Evolutionary conservation across 2,888 invertebrate species (phyloP).

Genomic region (Lasius fuliginosus): DNA sequence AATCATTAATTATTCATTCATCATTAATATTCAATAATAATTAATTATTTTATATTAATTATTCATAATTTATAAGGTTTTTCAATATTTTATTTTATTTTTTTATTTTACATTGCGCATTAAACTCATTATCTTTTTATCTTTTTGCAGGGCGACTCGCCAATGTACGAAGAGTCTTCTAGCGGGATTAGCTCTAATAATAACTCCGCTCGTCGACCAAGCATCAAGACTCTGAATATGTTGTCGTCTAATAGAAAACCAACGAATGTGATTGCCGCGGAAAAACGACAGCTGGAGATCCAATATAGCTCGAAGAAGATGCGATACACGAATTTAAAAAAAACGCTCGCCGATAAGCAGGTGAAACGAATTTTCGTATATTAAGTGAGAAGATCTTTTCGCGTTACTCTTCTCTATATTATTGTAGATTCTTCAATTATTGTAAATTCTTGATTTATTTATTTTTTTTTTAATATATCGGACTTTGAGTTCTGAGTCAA

Average conservation of each 20-base stretch:
- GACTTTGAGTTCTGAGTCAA: not conserved
- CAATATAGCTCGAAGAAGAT: slow-evolving; percentile 77
- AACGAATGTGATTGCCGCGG: slow-evolving; percentile 19
- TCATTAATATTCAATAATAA: slow-evolving; percentile 12
- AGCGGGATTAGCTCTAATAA: slow-evolving; percentile 60
- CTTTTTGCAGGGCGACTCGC: slow-evolving; percentile 56
- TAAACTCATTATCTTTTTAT: slow-evolving; percentile 9
- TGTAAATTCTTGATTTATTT: not conserved
- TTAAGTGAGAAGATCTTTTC: not conserved
- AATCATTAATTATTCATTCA: not conserved
- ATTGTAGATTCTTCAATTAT: not conserved
- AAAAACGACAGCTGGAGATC: slow-evolving; percentile 76
- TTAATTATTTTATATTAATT: slow-evolving; percentile 17
- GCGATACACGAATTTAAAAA: slow-evolving; percentile 72
- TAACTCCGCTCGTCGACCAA: slow-evolving; percentile 57
- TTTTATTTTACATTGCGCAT: not conserved
- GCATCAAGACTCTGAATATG: slow-evolving; percentile 31
- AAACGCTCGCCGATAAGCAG: slow-evolving; percentile 78
- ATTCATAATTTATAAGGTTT: not conserved
- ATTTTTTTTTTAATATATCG: not conserved
- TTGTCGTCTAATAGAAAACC: slow-evolving; percentile 51
- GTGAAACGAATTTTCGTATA: slow-evolving; percentile 51
- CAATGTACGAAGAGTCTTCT: slow-evolving; percentile 45
- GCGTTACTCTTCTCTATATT: not conserved
- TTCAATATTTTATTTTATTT: slow-evolving; percentile 3